Percentiles rank a stretch among this genome's conserved stretches.
These are phyloP conservation scores for Perca fluviatilis DNA, from an alignment of 2,113 vertebrate species.

Conservation along the genomic window DNA sequence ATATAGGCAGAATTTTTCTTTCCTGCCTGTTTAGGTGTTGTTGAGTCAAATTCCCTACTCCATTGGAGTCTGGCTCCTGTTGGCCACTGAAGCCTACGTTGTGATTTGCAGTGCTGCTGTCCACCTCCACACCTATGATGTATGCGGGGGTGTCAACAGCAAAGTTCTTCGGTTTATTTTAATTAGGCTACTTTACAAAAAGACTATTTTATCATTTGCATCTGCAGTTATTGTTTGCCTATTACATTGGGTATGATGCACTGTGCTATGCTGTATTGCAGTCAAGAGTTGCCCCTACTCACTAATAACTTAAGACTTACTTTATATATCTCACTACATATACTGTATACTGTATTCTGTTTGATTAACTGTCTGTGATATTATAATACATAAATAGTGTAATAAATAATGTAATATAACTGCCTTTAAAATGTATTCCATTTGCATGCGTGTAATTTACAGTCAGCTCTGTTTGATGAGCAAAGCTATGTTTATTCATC, in stretches of 20 bases:
- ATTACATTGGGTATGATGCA: background rate
- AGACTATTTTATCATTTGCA: background rate
- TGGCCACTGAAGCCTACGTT: background rate
- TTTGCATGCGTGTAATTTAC: background rate
- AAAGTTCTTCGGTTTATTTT: slow-evolving; percentile 16
- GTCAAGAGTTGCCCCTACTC: background rate
- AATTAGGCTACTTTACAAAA: background rate
- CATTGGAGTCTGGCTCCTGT: background rate
- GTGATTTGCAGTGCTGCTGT: background rate
- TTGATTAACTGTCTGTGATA: slow-evolving; percentile 4
- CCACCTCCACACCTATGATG: slow-evolving; percentile 42
- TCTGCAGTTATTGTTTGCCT: background rate
- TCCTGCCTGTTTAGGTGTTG: slow-evolving; percentile 12
- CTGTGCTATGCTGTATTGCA: background rate
- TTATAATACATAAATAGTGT: background rate
- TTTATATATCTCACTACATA: background rate
- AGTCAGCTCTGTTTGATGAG: slow-evolving; percentile 17
- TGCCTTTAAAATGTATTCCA: slow-evolving; percentile 4
- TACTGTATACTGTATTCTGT: background rate
- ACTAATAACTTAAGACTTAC: background rate
- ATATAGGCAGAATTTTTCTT: background rate
- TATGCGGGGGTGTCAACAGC: slow-evolving; percentile 9
- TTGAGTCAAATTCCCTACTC: slow-evolving; percentile 32
- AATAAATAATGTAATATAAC: background rate
- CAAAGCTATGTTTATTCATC: slow-evolving; percentile 24